Evolutionary conservation across 2,888 invertebrate species (phyloP), one percentile per base, ranked within the genome.

Genomic region (Eutolmus rufibarbis): DNA sequence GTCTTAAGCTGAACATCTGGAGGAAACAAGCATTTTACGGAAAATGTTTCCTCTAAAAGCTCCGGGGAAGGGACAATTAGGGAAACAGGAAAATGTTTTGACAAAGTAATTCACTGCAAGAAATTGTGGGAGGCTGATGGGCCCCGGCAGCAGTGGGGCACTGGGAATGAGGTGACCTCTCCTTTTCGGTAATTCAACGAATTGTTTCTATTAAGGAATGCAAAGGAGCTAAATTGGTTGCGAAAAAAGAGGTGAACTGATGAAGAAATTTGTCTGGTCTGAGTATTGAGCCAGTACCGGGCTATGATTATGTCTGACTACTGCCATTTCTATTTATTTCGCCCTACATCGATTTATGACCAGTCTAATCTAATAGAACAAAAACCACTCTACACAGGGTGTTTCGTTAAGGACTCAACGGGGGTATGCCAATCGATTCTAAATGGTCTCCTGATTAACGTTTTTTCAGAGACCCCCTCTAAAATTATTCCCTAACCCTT

Each of bases 1-100:
- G 78, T 12, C 23, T 43, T 78, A 40, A 66, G 40, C 78, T 23
- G 78, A 78, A 43, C 78, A 78, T 78, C 43, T 78, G 78, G 37
- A 40, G 14, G 43, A 43, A 40, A 43, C 43, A 78, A 78, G 43
- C 43, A 43, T 40, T 34, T 40, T 78, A 23, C 23, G 43, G 37
- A 46, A 78, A 78, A 78, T 19, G 46, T 40, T 78, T 78, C 43
- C 43, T 23, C 12, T 4, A 2, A 66, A 66, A 66, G 66, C 66
- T 66, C 66, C 23, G n/a, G 78, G 43, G 37, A 78, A 23, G 19
- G 40, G 23, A 23, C 78, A 78, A 76, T 76, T 76, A 76, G 76
- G 23, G 43, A 43, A 78, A 78, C 78, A 40, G 78, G 78, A 14
- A 43, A 78, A 78, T 43, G 78, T 78, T 37, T 78, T 78, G 40